A percentile compares a stretch with the other conserved stretches of the same genome.
Conservation (phyloP, 2,113 vertebrate genomes). For the Haplotaxodon microlepis region DNA sequence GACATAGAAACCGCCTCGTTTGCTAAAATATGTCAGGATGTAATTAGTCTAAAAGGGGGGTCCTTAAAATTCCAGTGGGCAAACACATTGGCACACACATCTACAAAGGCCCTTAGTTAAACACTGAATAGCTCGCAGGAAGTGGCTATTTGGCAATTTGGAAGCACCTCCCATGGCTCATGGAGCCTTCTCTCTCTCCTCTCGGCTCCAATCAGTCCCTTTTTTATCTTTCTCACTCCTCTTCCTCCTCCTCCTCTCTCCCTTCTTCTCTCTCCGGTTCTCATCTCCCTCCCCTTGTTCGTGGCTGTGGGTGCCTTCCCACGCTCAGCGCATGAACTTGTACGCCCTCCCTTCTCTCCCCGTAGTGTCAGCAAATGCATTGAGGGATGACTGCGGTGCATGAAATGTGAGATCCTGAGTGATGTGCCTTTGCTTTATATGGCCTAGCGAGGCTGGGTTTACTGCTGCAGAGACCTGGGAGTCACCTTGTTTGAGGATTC, state of each 20-base stretch:
- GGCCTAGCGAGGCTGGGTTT: not conserved
- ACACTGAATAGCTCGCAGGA: constrained; percentile 61
- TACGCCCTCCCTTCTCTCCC: constrained; percentile 1
- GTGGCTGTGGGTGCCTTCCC: constrained; percentile 54
- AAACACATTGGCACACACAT: constrained; percentile 46
- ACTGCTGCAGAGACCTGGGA: constrained; percentile 37
- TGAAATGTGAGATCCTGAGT: constrained; percentile 8
- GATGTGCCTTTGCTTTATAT: not conserved
- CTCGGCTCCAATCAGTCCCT: constrained; percentile 35
- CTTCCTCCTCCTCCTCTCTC: not conserved
- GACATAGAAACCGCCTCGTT: constrained; percentile 32
- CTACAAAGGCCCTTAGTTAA: constrained; percentile 58
- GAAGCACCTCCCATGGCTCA: constrained; percentile 58
- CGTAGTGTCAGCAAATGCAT: constrained; percentile 12
- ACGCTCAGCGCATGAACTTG: constrained; percentile 60
- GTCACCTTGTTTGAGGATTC: constrained; percentile 38
- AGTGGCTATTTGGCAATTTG: constrained; percentile 56
- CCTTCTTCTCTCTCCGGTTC: constrained; percentile 8
- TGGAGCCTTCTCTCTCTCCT: constrained; percentile 18
- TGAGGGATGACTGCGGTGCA: not conserved
- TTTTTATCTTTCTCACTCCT: constrained; percentile 34
- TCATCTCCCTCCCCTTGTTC: constrained; percentile 35
- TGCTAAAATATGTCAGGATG: constrained; percentile 50
- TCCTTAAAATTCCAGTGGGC: constrained; percentile 62
- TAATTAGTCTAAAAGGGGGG: constrained; percentile 54